A percentile compares a stretch with the other conserved stretches of the same genome.
These are phyloP conservation scores for Caenorhabditis macrosperma DNA, from an alignment of 2,888 invertebrate genomes.

Conservation along the genomic window DNA sequence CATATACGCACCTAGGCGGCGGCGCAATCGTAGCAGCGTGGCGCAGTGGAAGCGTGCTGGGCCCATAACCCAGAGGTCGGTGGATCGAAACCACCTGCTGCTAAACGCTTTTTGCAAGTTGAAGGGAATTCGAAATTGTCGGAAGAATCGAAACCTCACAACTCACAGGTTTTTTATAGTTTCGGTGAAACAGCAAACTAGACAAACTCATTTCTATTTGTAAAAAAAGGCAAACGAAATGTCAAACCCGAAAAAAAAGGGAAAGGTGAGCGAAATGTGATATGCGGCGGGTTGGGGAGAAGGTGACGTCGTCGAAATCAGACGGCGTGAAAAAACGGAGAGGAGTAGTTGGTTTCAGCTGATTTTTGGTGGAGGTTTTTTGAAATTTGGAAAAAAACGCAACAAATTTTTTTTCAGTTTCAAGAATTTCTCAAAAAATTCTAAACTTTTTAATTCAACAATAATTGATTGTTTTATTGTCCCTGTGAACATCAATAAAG, in stretches of 20 bases:
- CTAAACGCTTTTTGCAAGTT: slow-evolving; percentile 38
- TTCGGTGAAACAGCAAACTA: too few species aligned
- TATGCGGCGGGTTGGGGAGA: too few species aligned
- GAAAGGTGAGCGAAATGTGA: neutral
- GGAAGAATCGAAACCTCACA: too few species aligned
- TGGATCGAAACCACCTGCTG: slow-evolving; percentile 82
- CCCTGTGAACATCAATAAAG: too few species aligned
- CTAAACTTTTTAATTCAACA: too few species aligned
- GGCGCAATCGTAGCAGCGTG: slow-evolving; percentile 85
- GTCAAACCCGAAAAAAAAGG: neutral
- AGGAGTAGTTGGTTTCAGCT: neutral
- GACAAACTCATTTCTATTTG: neutral
- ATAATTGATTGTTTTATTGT: too few species aligned
- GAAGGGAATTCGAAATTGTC: too few species aligned
- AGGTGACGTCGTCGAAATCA: too few species aligned
- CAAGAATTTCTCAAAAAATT: neutral
- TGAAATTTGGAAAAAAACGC: too few species aligned
- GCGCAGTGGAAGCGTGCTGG: slow-evolving; percentile 90
- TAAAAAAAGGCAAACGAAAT: neutral
- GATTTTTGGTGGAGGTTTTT: too few species aligned
- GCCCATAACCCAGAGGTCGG: slow-evolving; percentile 93
- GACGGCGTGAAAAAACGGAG: neutral
- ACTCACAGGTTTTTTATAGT: too few species aligned
- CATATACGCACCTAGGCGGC: neutral
- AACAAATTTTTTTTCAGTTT: neutral